These are phyloP conservation scores for Bos javanicus DNA, from an alignment of 2,113 vertebrate species.

Conservation along the genomic window DNA sequence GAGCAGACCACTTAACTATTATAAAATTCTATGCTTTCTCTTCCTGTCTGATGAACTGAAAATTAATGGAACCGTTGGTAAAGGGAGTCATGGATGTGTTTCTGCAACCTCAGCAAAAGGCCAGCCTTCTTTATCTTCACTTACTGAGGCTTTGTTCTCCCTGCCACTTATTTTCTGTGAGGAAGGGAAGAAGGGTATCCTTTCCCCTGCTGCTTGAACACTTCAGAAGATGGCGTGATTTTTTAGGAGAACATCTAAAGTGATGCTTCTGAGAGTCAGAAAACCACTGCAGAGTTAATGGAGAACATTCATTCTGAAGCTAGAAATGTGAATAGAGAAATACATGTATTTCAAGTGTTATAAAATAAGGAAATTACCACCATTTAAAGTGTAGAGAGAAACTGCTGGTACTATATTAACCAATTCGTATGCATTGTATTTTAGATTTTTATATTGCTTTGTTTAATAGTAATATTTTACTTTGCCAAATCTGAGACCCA, in stretches of 20 bases:
- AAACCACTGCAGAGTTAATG: background rate
- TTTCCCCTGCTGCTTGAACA: background rate
- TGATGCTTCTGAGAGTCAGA: background rate
- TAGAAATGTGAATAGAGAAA: background rate
- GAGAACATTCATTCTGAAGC: background rate
- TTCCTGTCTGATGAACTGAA: background rate
- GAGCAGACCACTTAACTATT: background rate
- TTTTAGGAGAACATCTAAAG: background rate
- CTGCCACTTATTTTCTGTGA: background rate
- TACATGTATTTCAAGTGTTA: background rate
- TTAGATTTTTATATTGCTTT: too few species aligned
- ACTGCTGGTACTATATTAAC: background rate
- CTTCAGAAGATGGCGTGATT: fast-evolving
- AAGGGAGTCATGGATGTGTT: background rate
- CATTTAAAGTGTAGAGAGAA: background rate
- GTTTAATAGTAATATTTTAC: background rate
- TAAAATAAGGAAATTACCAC: background rate
- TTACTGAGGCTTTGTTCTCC: background rate
- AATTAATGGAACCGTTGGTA: background rate
- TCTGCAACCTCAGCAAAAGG: background rate
- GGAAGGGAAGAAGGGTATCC: background rate
- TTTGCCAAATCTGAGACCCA: background rate
- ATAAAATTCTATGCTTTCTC: background rate
- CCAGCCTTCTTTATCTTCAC: background rate
- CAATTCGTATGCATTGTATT: background rate